Evolutionary conservation across 2,797 vertebrate genomes (phyloP).

Genomic region (Prunella strophiata): DNA sequence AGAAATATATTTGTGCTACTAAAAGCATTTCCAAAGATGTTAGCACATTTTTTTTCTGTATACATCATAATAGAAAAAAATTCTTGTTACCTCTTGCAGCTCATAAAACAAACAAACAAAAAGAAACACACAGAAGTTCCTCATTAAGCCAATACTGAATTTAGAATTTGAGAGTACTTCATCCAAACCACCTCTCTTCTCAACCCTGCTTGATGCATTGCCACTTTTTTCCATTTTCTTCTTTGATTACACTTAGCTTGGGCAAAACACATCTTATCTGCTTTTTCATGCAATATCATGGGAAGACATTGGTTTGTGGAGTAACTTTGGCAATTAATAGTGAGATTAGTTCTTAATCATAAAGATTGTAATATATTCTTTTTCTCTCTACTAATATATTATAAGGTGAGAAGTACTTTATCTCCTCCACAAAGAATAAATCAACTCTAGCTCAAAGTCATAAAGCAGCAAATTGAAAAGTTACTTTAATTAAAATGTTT

Average conservation of each 20-base stretch:
- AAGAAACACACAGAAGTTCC: background rate
- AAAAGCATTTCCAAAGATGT: background rate
- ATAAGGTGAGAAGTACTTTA: background rate
- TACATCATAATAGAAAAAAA: background rate
- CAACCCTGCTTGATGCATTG: background rate
- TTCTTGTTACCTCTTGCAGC: accelerated
- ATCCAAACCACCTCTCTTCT: background rate
- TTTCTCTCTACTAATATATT: background rate
- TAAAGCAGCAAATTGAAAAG: background rate
- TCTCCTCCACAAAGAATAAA: background rate
- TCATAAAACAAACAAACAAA: background rate
- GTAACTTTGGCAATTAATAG: background rate
- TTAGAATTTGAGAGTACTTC: background rate
- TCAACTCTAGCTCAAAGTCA: background rate
- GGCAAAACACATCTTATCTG: background rate
- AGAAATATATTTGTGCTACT: background rate
- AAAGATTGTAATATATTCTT: background rate
- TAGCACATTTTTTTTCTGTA: background rate
- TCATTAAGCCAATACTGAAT: background rate
- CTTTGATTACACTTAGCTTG: background rate
- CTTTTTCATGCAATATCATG: background rate
- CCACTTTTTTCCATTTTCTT: background rate
- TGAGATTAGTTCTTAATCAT: background rate
- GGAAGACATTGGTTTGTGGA: background rate
- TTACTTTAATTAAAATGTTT: background rate